Base-by-base conservation (phyloP, 2,797 vertebrate species). In the Oreortyx pictus region DNA sequence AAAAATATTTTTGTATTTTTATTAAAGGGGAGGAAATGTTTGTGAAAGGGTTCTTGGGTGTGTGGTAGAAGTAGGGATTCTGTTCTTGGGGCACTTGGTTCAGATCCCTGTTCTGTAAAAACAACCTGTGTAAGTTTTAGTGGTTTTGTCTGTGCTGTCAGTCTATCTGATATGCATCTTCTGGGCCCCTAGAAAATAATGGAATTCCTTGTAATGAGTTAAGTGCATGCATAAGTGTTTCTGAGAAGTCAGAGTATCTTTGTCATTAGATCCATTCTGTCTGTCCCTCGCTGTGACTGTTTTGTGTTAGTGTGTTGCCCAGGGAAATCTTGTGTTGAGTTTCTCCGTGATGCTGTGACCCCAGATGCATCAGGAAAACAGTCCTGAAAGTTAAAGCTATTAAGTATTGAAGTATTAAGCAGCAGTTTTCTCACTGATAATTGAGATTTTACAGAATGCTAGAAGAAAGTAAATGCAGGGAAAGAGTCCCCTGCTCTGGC, bases 21-120 rank as follows among this genome's bases (percentile, higher is more conserved):
- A 39, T 56, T 92, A 70, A 92, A 92, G 64, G 43, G 19, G 27
- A 83, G 56, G 62, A 93, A 85, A 61, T 73, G 14, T 83, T 91
- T 64, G 41, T 4, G 3, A 73, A 82, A 91, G 50, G 56, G 47
- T 72, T 33, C 27, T 18, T 7, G 12, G 6, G 54, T 68, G 47
- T 56, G 39, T 77, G 43, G 27, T 81, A 20, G 46, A 81, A 75
- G 64, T 23, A 56, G 5, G 29, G 46, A 54, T 37, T 75, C 72
- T 83, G 8, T 87, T 78, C 19, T 18, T 56, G 18, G 33, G 8
- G 31, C 31, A 19, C 52, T 7, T 86, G 72, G 29, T 81, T 93
- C 43, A n/a, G 6, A 56, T 75, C 12, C 37, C 15, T 61, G 15
- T 60, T 71, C 56, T 64, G 5, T 72, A 64, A 47, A 82, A 77